Evolutionary conservation across 2,888 invertebrate species (phyloP).

Genomic region (Nemoura dubitans): DNA sequence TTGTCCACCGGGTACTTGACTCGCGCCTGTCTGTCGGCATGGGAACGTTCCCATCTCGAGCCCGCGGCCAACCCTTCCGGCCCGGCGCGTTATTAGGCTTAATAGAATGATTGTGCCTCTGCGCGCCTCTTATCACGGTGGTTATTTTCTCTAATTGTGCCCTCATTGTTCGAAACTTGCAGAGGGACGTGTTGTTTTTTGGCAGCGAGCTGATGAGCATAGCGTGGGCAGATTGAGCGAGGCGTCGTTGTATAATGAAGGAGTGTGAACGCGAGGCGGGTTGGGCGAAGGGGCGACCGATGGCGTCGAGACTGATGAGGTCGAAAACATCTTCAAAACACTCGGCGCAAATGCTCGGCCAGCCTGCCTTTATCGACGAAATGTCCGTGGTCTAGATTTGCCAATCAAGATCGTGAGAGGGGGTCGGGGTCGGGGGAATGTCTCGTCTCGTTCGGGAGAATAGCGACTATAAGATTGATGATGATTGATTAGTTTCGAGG

Average conservation of each 20-base stretch:
- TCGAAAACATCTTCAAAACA: neutral
- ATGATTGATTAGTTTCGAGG: conserved; percentile 13
- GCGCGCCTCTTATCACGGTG: neutral
- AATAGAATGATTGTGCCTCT: neutral
- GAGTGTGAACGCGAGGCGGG: neutral
- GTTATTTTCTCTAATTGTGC: neutral
- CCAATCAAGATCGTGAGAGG: neutral
- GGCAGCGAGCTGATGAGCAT: neutral
- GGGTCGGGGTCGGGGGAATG: too few species aligned
- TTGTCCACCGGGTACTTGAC: too few species aligned
- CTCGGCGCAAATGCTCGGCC: too few species aligned
- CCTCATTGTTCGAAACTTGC: neutral
- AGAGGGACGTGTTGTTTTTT: neutral
- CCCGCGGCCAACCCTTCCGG: neutral
- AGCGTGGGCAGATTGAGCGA: neutral
- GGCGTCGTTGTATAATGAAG: neutral
- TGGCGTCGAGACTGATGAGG: neutral
- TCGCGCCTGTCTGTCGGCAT: too few species aligned
- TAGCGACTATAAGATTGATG: conserved; percentile 16
- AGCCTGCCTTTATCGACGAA: neutral
- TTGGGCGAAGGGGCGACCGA: neutral
- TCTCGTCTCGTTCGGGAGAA: too few species aligned
- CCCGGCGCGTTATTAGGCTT: neutral
- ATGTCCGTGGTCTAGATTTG: neutral
- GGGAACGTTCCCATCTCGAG: neutral